phyloP scores from a whole-genome alignment of 92 coral and sea anemone species.

The Porites cylindrica region DNA sequence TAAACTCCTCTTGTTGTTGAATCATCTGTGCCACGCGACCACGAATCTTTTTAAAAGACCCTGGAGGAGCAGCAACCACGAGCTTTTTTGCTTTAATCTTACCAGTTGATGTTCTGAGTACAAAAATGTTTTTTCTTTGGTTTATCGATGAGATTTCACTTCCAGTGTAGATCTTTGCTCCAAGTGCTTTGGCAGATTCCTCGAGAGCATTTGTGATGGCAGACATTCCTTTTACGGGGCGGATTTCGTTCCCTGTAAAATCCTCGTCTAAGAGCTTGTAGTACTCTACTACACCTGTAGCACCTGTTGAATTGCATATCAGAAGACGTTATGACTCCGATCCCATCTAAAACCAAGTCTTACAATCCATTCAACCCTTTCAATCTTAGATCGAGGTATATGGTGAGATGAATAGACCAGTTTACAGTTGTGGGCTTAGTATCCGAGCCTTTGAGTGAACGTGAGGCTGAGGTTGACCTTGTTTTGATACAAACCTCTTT shows the following conservation, averaged over 20 bases:
- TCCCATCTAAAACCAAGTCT: no score
- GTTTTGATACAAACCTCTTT: no score
- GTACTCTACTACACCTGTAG: not conserved
- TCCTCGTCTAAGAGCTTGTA: not conserved
- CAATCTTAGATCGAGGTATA: no score
- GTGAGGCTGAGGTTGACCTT: no score
- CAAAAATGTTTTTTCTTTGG: not conserved
- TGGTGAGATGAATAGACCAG: no score
- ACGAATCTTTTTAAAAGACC: slow-evolving; percentile 53
- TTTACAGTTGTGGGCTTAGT: no score
- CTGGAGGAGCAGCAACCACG: slow-evolving; percentile 51
- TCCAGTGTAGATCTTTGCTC: slow-evolving; percentile 25
- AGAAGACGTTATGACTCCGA: not conserved
- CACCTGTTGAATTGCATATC: not conserved
- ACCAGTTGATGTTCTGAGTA: not conserved
- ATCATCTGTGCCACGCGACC: slow-evolving; percentile 45
- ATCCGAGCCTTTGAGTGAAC: no score
- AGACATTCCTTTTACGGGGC: slow-evolving; percentile 47
- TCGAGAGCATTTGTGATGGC: slow-evolving; percentile 3
- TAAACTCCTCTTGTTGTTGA: not conserved
- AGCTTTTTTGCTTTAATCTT: slow-evolving; percentile 23
- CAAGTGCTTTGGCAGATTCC: not conserved
- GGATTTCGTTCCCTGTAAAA: slow-evolving; percentile 4
- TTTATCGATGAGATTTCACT: not conserved
- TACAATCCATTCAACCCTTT: no score